Percentiles rank a stretch among this genome's conserved stretches.
These are phyloP conservation scores for Mugil cephalus DNA, from an alignment of 2,113 vertebrate species.

Conservation along the genomic window DNA sequence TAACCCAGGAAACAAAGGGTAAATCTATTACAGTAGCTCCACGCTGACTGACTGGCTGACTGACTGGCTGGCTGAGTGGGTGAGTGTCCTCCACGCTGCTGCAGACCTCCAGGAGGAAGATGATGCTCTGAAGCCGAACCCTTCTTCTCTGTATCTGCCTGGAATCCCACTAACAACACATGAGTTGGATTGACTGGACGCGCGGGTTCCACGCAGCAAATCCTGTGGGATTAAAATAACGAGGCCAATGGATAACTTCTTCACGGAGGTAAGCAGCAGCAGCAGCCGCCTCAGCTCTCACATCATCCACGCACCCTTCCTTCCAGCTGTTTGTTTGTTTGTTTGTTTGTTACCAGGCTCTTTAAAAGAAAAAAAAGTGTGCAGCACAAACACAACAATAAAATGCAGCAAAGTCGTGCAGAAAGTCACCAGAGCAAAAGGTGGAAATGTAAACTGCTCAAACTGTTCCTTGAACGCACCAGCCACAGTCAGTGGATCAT, in stretches of 20 bases:
- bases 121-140: constrained; percentile 29
- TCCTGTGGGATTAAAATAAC: constrained; percentile 67
- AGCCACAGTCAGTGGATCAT: no score
- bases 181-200: constrained; percentile 52
- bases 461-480: no score
- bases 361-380: no score
- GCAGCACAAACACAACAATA: no score
- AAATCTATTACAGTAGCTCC: constrained; percentile 27
- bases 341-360: no score
- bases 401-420: no score
- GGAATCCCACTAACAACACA: constrained; percentile 57
- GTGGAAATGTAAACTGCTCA: no score
- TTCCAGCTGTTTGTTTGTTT: no score
- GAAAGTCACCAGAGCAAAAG: no score
- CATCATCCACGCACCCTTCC: fast-evolving
- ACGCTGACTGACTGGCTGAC: neutral
- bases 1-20: constrained; percentile 72
- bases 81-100: neutral
- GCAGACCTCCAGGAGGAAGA: constrained; percentile 4
- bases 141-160: constrained; percentile 12
- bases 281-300: neutral
- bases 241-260: constrained; percentile 89
- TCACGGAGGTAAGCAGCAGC: constrained; percentile 87
- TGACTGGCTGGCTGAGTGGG: no score
- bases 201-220: constrained; percentile 52